Base-by-base conservation (phyloP, 2,113 vertebrate species). In the Hiodon alosoides region DNA sequence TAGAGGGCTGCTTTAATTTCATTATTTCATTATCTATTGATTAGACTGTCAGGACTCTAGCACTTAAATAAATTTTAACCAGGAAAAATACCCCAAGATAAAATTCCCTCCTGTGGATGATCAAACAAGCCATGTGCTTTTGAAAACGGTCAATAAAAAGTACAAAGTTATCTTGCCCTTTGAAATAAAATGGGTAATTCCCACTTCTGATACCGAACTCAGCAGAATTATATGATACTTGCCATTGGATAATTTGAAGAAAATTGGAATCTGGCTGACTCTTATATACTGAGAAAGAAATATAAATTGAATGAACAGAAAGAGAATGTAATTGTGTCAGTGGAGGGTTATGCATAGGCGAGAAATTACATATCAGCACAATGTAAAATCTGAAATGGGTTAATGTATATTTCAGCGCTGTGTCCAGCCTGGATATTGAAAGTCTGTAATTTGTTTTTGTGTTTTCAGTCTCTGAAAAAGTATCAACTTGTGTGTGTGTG, bases 1-100 rank as follows among this genome's bases (percentile, higher is more conserved):
- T 66, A 2, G 13, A 2, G 4, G 50, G 50, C 50, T 65, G 61
- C 47, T 14, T 47, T 50, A 66, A 17, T 53, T 74, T 51, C 8
- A 54, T 74, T 74, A 74, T 61, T 74, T 66, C 72, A 62, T 66
- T 67, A 14, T 9, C 62, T 67, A 66, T 77, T 47, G 65, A 69
- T 58, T 69, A 16, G 31, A 58, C 54, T 50, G 13, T 69, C 76
- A 69, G 52, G 64, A 61, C 51, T 69, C 57, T 51, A 60, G 46
- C 31, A 31, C 11, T 11, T 1, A 59, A n/a, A 31, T 60, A 17
- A 57, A 62, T 77, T 71, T 77, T 31, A 31, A 31, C 31, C 31
- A 31, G 31, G 31, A 31, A 31, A 31, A 31, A 31, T 31, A 31
- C 31, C 31, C 31, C 31, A 67, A 72, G 69, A 67, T 52, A 46